Percentiles rank a stretch among this genome's conserved stretches.
These are phyloP conservation scores for Drosophila mayaguana DNA, from an alignment of 2,888 invertebrate species.

Conservation along the genomic window DNA sequence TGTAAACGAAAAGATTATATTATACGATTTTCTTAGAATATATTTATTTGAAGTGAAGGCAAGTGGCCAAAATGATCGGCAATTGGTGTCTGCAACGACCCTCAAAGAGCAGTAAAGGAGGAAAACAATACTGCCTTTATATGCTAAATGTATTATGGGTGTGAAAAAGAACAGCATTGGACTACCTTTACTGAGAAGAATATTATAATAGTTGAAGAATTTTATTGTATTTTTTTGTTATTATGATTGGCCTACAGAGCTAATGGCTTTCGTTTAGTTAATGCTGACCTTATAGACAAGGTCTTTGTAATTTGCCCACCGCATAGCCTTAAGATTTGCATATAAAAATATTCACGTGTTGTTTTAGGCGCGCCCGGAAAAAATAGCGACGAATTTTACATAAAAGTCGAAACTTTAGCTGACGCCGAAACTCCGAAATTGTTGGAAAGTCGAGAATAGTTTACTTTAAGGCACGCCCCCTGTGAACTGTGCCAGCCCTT, in stretches of 20 bases:
- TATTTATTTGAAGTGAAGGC: too few relatives aligned
- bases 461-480: slow-evolving; percentile 13
- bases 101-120: too few relatives aligned
- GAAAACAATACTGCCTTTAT: too few relatives aligned
- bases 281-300: slow-evolving; percentile 18
- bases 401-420: slow-evolving; percentile 67
- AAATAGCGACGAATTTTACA: slow-evolving; percentile 22
- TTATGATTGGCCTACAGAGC: not conserved
- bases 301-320: slow-evolving; percentile 13
- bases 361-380: slow-evolving; percentile 30
- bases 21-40: too few relatives aligned
- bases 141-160: too few relatives aligned
- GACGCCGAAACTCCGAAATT: slow-evolving; percentile 56
- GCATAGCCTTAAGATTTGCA: slow-evolving; percentile 37
- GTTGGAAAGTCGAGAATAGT: slow-evolving; percentile 54
- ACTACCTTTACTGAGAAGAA: too few relatives aligned
- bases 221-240: too few relatives aligned
- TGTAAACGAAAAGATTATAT: slow-evolving; percentile 85
- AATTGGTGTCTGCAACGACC: too few relatives aligned
- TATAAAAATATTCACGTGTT: slow-evolving; percentile 35
- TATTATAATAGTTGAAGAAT: too few relatives aligned
- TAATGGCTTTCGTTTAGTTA: slow-evolving; percentile 1
- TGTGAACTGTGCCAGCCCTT: not conserved
- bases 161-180: too few relatives aligned
- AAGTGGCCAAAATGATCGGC: too few relatives aligned